Base-by-base conservation (phyloP, 2,888 invertebrate species). In the Globia sparganii region DNA sequence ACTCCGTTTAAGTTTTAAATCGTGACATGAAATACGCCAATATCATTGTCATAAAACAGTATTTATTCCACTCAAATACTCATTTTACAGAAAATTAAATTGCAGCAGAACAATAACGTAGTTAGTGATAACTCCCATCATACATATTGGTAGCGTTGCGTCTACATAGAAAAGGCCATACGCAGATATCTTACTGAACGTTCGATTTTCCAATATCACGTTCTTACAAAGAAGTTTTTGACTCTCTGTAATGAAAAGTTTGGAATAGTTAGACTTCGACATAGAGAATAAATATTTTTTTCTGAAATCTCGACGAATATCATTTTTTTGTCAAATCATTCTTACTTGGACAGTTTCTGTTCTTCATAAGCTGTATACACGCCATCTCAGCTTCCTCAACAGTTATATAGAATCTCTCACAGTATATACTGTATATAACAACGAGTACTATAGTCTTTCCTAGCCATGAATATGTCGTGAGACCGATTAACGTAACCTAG, bases 351-450 rank as follows among this genome's bases (percentile, higher is more conserved):
- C 59, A 77, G 18, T 61, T 80, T 6, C 34, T 9, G 18, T 72
- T 61, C 25, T 25, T 72, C 34, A 77, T 28, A 9, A 72, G 59
- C 34, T 61, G 40, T 28, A 77, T 18, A 72, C 77, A 77, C 2
- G 43, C 80, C 1, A 11, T 9, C 25, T 61, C n/a, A 53, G 77
- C 80, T 61, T 80, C 80, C 28, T 77, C 73, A 43, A 77, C 25
- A 25, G 80, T 34, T 34, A 61, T 43, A 34, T 80, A 77, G 18
- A 80, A 77, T 28, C 31, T 72, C 40, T 77, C 77, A 43, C 80
- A 72, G 25, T 43, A 28, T 43, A 61, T 1, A 18, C 72, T 72
- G 5, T 72, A 28, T 25, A 40, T 15, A 18, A 72, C 25, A 4
- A 58, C 25, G 13, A 76, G 13, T 6, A 34, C 18, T 31, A 78